Conservation (phyloP, 2,113 vertebrate species). For the Grammomys surdaster region DNA sequence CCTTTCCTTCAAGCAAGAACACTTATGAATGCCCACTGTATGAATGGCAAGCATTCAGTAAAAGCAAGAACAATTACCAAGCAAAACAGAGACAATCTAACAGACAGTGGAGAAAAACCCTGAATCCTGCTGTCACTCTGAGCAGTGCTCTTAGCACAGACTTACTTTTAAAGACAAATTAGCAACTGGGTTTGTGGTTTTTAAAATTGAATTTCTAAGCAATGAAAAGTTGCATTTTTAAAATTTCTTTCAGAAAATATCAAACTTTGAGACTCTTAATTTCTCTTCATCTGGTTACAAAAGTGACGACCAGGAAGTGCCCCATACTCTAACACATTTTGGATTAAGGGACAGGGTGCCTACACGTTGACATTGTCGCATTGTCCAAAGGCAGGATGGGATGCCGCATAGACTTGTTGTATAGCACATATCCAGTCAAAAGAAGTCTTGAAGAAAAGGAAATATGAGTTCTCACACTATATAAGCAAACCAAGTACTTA, state of each 20-base stretch:
- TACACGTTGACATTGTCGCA: constrained; percentile 47
- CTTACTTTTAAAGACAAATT: constrained; percentile 10
- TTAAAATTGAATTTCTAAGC: neutral
- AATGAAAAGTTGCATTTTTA: neutral
- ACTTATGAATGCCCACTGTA: neutral
- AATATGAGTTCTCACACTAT: neutral
- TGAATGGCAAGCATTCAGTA: neutral
- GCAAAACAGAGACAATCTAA: neutral
- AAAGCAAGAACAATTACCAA: neutral
- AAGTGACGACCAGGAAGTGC: neutral
- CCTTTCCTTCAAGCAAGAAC: neutral
- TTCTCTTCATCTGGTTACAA: neutral
- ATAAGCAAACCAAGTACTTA: neutral
- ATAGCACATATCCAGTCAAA: neutral
- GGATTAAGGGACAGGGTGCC: neutral
- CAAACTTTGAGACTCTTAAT: neutral
- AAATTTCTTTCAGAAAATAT: neutral
- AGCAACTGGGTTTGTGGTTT: neutral
- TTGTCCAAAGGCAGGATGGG: constrained; percentile 24
- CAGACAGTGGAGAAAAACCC: neutral
- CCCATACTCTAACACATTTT: constrained; percentile 16
- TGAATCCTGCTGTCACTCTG: neutral
- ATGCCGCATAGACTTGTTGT: neutral
- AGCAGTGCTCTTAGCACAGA: neutral
- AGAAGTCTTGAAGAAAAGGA: constrained; percentile 11